Percentiles rank a stretch among this genome's conserved stretches.
phyloP scores from a whole-genome alignment of 2,888 invertebrate species.

The Caenorhabditis macrosperma region DNA sequence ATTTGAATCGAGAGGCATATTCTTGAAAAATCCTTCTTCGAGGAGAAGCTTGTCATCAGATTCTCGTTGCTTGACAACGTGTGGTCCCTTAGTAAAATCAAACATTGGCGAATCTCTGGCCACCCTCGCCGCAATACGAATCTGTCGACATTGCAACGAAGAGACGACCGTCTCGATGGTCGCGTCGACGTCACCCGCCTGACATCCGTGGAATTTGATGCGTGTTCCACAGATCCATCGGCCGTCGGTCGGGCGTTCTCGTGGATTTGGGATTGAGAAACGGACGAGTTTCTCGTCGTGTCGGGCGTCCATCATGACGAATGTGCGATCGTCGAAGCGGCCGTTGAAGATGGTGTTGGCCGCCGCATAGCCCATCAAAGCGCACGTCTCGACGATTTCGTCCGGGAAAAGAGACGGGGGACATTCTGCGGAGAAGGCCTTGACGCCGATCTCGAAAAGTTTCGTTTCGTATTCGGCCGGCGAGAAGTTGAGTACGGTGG shows the following conservation, averaged over 20 bases:
- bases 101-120: background rate
- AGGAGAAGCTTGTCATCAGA: background rate
- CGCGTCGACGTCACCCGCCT: background rate
- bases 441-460: constrained; percentile 2
- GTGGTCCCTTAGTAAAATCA: background rate
- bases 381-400: constrained; percentile 21
- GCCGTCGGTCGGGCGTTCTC: background rate
- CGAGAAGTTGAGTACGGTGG: background rate
- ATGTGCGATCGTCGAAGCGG: constrained; percentile 18
- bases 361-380: constrained; percentile 32
- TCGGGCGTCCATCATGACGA: background rate
- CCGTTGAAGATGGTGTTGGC: constrained; percentile 35
- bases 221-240: constrained; percentile 7
- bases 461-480: too few relatives aligned
- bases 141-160: background rate
- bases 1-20: background rate
- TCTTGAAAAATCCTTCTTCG: constrained; percentile 10
- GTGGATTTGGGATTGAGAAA: constrained; percentile 19
- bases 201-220: constrained; percentile 4
- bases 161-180: constrained; percentile 19
- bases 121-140: constrained; percentile 8
- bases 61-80: constrained; percentile 14
- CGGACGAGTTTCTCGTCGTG: background rate
- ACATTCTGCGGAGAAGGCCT: background rate
- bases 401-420: background rate